These are phyloP conservation scores for Sinhomidia bicolor DNA, from an alignment of 2,888 invertebrate genomes.

Conservation along the genomic window DNA sequence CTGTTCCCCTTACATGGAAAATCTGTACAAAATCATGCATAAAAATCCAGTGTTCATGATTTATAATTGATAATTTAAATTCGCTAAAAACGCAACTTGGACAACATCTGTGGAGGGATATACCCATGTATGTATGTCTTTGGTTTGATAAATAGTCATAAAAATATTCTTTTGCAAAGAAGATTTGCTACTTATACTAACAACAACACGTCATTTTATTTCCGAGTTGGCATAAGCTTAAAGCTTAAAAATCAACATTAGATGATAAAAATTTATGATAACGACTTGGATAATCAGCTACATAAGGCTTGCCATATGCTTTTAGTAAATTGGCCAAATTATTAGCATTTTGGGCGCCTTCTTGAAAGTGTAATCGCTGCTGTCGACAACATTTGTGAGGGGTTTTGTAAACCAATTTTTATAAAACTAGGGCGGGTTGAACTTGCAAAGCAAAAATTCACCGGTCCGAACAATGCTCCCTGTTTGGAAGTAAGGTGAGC, in stretches of 20 bases:
- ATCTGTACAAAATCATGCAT: background rate
- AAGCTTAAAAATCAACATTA: background rate
- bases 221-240: background rate
- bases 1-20: background rate
- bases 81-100: too few relatives aligned
- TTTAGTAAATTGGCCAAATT: background rate
- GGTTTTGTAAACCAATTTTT: too few relatives aligned
- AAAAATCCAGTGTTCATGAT: background rate
- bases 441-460: background rate
- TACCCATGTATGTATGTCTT: too few relatives aligned
- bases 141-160: too few relatives aligned
- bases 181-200: too few relatives aligned
- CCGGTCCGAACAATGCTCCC: too few relatives aligned
- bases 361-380: background rate
- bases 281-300: background rate
- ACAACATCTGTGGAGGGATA: background rate
- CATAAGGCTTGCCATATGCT: constrained; percentile 35
- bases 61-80: too few relatives aligned
- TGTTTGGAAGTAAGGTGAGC: too few relatives aligned
- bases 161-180: too few relatives aligned
- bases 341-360: constrained; percentile 50
- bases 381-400: background rate
- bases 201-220: too few relatives aligned
- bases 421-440: background rate
- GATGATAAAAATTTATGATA: background rate